phyloP scores from a whole-genome alignment of 2,797 vertebrate genomes.

The Toxotes lorentzi region DNA sequence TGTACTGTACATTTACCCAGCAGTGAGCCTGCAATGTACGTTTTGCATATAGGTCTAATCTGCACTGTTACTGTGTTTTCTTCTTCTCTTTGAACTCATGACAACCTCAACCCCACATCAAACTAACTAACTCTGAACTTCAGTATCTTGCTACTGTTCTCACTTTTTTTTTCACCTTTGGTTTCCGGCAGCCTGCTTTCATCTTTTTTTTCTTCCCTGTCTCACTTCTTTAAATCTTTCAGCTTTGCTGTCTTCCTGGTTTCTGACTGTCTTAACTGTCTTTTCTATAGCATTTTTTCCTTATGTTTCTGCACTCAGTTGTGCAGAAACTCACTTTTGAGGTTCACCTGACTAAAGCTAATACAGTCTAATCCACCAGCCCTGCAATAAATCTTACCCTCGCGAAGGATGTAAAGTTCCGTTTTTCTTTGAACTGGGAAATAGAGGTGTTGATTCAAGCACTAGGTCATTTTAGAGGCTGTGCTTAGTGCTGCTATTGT shows the following conservation, averaged over 20 bases:
- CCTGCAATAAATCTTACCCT: not conserved
- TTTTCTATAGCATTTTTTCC: not conserved
- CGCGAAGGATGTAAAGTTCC: not conserved
- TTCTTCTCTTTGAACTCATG: constrained; percentile 13
- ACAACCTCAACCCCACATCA: not conserved
- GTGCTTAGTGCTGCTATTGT: not conserved
- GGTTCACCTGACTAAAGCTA: not conserved
- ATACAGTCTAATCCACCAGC: not conserved
- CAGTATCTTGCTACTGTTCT: not conserved
- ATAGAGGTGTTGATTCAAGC: not conserved
- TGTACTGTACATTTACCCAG: not conserved
- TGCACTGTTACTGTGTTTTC: not conserved
- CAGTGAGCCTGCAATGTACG: not conserved
- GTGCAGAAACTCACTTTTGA: not conserved
- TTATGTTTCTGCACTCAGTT: not conserved
- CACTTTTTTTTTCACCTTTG: not conserved
- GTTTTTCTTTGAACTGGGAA: not conserved
- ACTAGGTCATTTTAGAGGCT: not conserved
- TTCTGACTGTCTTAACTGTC: not conserved
- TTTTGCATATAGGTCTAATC: not conserved
- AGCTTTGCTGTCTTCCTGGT: not conserved
- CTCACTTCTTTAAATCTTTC: not conserved
- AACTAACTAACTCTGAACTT: not conserved
- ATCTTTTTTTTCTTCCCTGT: not conserved
- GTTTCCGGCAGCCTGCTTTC: not conserved